Evolutionary conservation across 2,113 vertebrate species (phyloP).

Genomic region (Syrmaticus mikado): DNA sequence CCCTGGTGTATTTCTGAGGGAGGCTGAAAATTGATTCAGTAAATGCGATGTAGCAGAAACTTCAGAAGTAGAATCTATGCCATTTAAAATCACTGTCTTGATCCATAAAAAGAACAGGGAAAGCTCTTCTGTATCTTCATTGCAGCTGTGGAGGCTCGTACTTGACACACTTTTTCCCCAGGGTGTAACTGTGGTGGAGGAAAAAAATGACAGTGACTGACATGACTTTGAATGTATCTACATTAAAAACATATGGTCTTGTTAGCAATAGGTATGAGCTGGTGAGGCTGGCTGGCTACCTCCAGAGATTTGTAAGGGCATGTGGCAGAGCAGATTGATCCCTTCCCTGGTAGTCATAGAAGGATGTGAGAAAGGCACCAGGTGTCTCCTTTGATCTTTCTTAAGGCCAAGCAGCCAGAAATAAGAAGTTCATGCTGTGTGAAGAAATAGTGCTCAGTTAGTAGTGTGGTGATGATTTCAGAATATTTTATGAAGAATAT

Average conservation of each 20-base stretch:
- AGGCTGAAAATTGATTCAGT: neutral
- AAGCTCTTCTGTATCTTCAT: conserved; percentile 24
- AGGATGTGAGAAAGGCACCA: neutral
- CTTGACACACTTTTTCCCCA: conserved; percentile 49
- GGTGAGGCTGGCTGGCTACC: neutral
- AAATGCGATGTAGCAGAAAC: neutral
- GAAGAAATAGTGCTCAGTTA: neutral
- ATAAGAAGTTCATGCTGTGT: neutral
- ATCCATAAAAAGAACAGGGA: conserved; percentile 20
- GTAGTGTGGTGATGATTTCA: neutral
- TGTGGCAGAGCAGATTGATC: neutral
- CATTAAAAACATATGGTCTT: conserved; percentile 45
- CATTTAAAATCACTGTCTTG: neutral
- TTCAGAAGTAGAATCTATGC: conserved; percentile 2
- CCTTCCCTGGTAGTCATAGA: neutral
- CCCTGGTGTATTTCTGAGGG: neutral
- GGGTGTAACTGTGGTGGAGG: conserved; percentile 17
- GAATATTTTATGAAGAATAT: neutral
- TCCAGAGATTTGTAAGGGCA: neutral
- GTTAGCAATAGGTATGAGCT: neutral
- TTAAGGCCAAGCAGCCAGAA: neutral
- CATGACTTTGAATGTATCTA: conserved; percentile 8
- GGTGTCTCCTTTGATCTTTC: neutral
- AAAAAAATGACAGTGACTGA: conserved; percentile 13
- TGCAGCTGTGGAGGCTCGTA: conserved; percentile 39